A percentile compares a stretch with the other conserved stretches of the same genome.
phyloP scores from a whole-genome alignment of 2,888 invertebrate genomes.

The Drosophila crucigera region DNA sequence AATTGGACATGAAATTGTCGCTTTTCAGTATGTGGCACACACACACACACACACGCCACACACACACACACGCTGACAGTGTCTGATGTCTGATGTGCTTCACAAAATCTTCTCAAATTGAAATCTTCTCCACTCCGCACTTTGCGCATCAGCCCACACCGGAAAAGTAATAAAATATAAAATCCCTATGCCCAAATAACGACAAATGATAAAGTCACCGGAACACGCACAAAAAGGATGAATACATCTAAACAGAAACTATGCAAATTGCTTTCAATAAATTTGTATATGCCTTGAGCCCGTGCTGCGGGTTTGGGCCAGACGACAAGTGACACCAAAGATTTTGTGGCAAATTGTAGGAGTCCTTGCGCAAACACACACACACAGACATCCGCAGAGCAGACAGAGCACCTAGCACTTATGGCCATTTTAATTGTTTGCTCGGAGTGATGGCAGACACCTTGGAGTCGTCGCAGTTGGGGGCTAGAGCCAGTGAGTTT shows the following conservation, averaged over 20 bases:
- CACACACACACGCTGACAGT: conserved; percentile 30
- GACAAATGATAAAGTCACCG: conserved; percentile 73
- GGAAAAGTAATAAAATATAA: conserved; percentile 69
- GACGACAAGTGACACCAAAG: conserved; percentile 36
- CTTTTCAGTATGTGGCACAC: conserved; percentile 71
- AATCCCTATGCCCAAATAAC: conserved; percentile 66
- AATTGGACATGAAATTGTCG: conserved; percentile 85
- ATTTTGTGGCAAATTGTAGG: conserved; percentile 69
- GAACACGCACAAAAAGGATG: conserved; percentile 66
- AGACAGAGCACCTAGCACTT: conserved; percentile 16
- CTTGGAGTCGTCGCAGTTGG: conserved; percentile 47
- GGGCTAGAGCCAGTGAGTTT: conserved; percentile 6
- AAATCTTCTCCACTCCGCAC: conserved; percentile 50
- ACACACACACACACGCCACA: conserved; percentile 38
- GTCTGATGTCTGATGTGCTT: conserved; percentile 39
- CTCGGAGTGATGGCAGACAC: conserved; percentile 44
- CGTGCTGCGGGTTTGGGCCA: conserved; percentile 16
- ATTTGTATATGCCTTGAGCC: conserved; percentile 65
- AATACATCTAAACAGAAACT: conserved; percentile 30
- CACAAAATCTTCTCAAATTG: conserved; percentile 75
- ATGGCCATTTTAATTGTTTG: conserved; percentile 50
- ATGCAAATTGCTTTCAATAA: conserved; percentile 83
- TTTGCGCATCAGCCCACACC: conserved; percentile 62
- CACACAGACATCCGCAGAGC: neutral
- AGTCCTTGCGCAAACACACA: conserved; percentile 30